phyloP scores from a whole-genome alignment of 2,888 invertebrate species.

The Lordiphosa andalusiaca region DNA sequence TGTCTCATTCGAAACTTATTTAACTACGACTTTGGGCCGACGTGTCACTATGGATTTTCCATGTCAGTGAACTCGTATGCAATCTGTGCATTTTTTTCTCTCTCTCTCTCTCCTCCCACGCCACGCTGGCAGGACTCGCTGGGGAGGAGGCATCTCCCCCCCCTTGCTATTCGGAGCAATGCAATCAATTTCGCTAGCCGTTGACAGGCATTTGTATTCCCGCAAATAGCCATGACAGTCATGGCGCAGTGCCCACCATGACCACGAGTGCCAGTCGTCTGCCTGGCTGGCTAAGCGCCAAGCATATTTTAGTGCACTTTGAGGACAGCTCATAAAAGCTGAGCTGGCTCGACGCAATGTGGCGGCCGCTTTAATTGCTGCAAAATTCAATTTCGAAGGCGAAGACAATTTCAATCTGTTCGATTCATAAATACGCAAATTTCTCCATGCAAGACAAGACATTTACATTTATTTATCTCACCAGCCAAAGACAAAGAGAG shows the following conservation, averaged over 20 bases:
- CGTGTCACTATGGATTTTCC: slow-evolving; percentile 36
- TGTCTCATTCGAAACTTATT: too few species aligned
- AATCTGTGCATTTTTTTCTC: slow-evolving; percentile 1
- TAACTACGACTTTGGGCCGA: not conserved
- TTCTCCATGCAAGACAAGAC: slow-evolving; percentile 43
- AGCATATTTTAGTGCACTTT: slow-evolving; percentile 57
- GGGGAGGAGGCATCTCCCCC: slow-evolving; percentile 17
- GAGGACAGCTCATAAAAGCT: slow-evolving; percentile 53
- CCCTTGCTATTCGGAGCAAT: slow-evolving; percentile 17
- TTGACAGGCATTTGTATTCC: slow-evolving; percentile 52
- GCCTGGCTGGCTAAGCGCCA: slow-evolving; percentile 62
- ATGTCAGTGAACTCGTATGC: slow-evolving; percentile 59
- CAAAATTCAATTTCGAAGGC: slow-evolving; percentile 49
- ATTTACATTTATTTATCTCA: slow-evolving; percentile 48
- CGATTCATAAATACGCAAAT: slow-evolving; percentile 63
- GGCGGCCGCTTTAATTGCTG: slow-evolving; percentile 58
- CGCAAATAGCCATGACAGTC: slow-evolving; percentile 15
- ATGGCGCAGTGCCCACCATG: slow-evolving; percentile 30
- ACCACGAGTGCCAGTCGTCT: slow-evolving; percentile 18
- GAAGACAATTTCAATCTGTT: slow-evolving; percentile 35
- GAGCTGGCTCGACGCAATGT: slow-evolving; percentile 4
- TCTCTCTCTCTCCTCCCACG: not conserved
- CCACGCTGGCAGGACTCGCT: slow-evolving; percentile 23
- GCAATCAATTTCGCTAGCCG: slow-evolving; percentile 60
- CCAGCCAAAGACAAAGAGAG: slow-evolving; percentile 17